These are phyloP conservation scores for Erebia epiphron DNA, from an alignment of 2,888 invertebrate species.

Conservation along the genomic window DNA sequence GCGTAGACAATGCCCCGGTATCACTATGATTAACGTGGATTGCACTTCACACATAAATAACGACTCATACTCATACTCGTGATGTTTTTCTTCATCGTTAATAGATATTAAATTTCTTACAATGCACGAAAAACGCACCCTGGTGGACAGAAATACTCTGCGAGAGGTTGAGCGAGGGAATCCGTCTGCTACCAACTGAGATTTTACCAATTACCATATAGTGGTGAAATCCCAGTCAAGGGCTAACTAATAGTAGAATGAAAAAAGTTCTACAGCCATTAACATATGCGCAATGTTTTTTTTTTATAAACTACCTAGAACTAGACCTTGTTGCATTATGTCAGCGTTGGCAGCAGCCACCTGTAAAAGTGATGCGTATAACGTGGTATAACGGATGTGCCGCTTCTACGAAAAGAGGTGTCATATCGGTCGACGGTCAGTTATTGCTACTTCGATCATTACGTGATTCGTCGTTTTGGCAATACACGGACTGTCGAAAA, in stretches of 20 bases:
- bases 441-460: background rate
- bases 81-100: too few species aligned
- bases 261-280: too few species aligned
- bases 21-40: constrained; percentile 34
- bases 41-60: constrained; percentile 27
- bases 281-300: constrained; percentile 17
- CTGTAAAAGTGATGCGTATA: constrained; percentile 27
- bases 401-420: constrained; percentile 29
- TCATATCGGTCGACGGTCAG: background rate
- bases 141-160: too few species aligned
- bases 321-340: constrained; percentile 22
- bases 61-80: background rate
- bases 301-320: constrained; percentile 32
- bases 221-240: too few species aligned
- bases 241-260: too few species aligned
- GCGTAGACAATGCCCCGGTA: constrained; percentile 33
- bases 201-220: too few species aligned
- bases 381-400: constrained; percentile 32
- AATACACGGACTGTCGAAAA: background rate
- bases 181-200: too few species aligned
- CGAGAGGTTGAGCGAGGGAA: too few species aligned
- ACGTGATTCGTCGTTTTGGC: constrained; percentile 1
- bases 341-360: constrained; percentile 30
- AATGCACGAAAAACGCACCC: too few species aligned
- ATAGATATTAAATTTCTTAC: too few species aligned